These are phyloP conservation scores for Endotricha flammealis DNA, from an alignment of 2,888 invertebrate species.

Conservation along the genomic window DNA sequence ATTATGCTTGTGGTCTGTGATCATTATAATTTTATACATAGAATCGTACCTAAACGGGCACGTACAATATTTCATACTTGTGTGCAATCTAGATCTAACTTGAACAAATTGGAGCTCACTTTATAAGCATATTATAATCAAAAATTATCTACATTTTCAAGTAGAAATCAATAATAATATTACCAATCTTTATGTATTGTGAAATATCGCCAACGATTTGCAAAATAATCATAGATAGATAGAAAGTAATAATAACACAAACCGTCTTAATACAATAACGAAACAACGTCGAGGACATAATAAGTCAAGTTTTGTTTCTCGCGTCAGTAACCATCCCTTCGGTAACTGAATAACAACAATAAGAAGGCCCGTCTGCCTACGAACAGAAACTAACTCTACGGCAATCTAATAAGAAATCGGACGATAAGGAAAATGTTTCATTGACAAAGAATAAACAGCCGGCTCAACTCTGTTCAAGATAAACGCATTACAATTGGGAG, in stretches of 20 bases:
- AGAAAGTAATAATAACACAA: slow-evolving; percentile 21
- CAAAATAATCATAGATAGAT: slow-evolving; percentile 11
- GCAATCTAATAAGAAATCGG: slow-evolving; percentile 68
- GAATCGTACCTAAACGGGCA: no score
- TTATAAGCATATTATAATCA: no score
- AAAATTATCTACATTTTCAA: no score
- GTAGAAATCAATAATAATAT: no score
- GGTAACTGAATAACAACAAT: slow-evolving; percentile 66
- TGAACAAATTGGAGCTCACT: no score
- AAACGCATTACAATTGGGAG: slow-evolving; percentile 39
- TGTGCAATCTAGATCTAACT: no score
- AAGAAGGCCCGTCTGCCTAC: slow-evolving; percentile 40
- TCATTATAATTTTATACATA: no score
- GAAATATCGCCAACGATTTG: background rate
- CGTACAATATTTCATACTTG: no score
- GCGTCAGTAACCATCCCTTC: slow-evolving; percentile 53
- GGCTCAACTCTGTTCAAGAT: slow-evolving; percentile 44
- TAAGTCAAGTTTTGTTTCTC: slow-evolving; percentile 60
- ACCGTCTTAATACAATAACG: slow-evolving; percentile 44
- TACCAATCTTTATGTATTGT: no score
- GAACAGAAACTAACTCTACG: slow-evolving; percentile 49
- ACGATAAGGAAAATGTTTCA: slow-evolving; percentile 67
- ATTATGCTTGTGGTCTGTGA: no score
- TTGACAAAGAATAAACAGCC: slow-evolving; percentile 62
- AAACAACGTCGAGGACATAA: slow-evolving; percentile 42